Evolutionary conservation across 2,888 invertebrate species (phyloP).

Genomic region (Phortica magna): DNA sequence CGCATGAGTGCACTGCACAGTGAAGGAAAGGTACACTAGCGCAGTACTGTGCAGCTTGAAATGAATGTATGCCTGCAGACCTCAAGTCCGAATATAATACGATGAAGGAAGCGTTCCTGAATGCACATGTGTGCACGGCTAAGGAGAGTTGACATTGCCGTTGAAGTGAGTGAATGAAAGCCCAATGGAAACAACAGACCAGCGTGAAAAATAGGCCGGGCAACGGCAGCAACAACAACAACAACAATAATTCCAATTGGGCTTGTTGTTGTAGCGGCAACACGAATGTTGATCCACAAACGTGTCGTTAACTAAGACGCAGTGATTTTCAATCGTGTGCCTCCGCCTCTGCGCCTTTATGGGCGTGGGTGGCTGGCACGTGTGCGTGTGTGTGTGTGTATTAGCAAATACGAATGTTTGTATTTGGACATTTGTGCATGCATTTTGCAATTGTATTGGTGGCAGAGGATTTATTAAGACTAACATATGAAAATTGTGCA

Average conservation of each 20-base stretch:
- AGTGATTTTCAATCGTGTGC: constrained; percentile 71
- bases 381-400: constrained; percentile 58
- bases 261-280: not conserved
- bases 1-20: too few species aligned
- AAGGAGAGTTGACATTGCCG: constrained; percentile 56
- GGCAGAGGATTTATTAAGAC: constrained; percentile 69
- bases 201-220: constrained; percentile 2
- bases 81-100: too few species aligned
- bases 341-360: constrained; percentile 29
- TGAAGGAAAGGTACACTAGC: too few species aligned
- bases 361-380: constrained; percentile 37
- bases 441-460: constrained; percentile 35
- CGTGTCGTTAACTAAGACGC: constrained; percentile 73
- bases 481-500: constrained; percentile 73
- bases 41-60: not conserved
- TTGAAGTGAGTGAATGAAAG: constrained; percentile 5
- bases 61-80: constrained; percentile 11
- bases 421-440: constrained; percentile 10
- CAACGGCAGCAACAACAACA: constrained; percentile 34
- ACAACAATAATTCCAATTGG: constrained; percentile 34
- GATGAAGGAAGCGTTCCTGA: constrained; percentile 35
- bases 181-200: constrained; percentile 11
- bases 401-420: constrained; percentile 53
- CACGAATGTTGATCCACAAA: constrained; percentile 70
- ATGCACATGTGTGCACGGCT: constrained; percentile 57